Evolutionary conservation across 1,140 invertebrate genomes (phyloP).

Genomic region (Drosophila kanapiae): DNA sequence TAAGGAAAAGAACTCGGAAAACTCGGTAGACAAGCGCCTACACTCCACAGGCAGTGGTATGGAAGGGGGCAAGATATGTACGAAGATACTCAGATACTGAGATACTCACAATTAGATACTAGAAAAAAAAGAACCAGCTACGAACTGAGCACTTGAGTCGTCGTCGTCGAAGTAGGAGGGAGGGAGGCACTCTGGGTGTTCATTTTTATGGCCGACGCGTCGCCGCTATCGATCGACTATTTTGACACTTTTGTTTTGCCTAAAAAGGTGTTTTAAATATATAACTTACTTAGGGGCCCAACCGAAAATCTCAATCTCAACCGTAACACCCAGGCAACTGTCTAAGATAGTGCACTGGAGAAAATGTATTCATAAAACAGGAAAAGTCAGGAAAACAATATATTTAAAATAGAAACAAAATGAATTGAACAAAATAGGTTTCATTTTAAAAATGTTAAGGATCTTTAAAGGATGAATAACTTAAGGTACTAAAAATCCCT

Average conservation of each 20-base stretch:
- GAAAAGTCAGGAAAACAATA: neutral
- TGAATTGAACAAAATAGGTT: neutral
- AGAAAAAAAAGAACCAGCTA: constrained; percentile 25
- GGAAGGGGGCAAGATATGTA: neutral
- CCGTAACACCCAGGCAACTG: constrained; percentile 22
- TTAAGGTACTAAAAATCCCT: neutral
- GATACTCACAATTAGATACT: constrained; percentile 28
- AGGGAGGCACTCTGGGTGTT: constrained; percentile 65
- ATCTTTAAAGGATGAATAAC: neutral
- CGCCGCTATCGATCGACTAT: constrained; percentile 56
- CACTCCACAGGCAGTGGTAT: constrained; percentile 14
- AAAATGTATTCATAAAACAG: neutral
- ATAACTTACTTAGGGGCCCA: constrained; percentile 65
- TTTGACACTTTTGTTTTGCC: constrained; percentile 81
- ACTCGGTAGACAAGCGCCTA: constrained; percentile 49
- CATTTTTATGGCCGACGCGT: constrained; percentile 60
- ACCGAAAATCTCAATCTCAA: constrained; percentile 19
- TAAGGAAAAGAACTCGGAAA: constrained; percentile 42
- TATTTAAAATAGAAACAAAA: neutral
- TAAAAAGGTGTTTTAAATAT: constrained; percentile 78
- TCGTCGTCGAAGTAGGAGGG: neutral
- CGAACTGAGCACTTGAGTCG: constrained; percentile 6
- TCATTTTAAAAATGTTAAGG: neutral
- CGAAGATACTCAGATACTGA: constrained; percentile 11
- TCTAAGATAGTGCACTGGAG: constrained; percentile 3